Evolutionary conservation across 2,888 invertebrate genomes (phyloP), one percentile per base, ranked within the genome.

Genomic region (Mythimna impura): DNA sequence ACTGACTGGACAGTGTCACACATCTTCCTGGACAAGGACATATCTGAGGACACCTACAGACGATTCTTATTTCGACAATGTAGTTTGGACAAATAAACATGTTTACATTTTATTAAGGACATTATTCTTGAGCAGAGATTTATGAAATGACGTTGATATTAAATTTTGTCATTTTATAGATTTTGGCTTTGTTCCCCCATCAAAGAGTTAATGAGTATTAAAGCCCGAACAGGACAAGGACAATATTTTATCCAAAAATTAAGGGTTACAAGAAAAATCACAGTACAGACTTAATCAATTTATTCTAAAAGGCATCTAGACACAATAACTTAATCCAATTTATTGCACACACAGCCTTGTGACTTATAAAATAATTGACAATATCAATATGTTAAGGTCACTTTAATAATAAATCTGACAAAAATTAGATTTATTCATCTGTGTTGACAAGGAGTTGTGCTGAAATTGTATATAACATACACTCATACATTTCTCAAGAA

Each of bases 331-430:
- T 88, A 87, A 87, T 75, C 82, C 86, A 83, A 86, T 76, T 91
- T 93, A 93, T 94, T 93, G 92, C 92, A 85, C 87, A 91, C 90
- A 92, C 94, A 94, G 92, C 92, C 93, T 91, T 91, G 82, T 88
- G 86, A 85, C 82, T 83, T 88, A 85, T 61, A 81, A 87, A 84
- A 82, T 91, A 92, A 93, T 92, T 93, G 92, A 93, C 93, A 86
- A 80, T 74, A 75, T 76, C 68, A 81, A 66, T 69, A 66, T 34
- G 52, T 61, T 81, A 80, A 82, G 79, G 80, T 81, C 81, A 80
- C 80, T 80, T 80, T 80, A 77, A 64, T 73, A 80, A 58, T 64
- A 67, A 80, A 80, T 61, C 63, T 80, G 80, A 77, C 47, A 61
- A 61, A 66, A 7, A 54, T 43, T 30, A 57, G 10, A 36, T 50